These are phyloP conservation scores for Leptarthrus brevirostris DNA, from an alignment of 2,888 invertebrate genomes.

Conservation along the genomic window DNA sequence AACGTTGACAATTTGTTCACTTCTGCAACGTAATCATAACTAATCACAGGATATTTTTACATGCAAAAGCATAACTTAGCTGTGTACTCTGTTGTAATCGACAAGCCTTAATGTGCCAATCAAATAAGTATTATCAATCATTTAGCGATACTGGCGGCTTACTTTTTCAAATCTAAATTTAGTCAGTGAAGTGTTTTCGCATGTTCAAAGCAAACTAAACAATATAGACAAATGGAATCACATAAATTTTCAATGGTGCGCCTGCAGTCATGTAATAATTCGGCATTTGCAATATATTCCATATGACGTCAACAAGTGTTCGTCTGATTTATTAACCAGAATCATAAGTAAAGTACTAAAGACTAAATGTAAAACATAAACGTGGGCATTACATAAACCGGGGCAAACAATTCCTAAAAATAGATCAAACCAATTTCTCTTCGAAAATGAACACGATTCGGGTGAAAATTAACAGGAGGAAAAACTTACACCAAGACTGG, in stretches of 20 bases:
- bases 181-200: slow-evolving; percentile 12
- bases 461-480: background rate
- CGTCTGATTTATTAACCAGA: slow-evolving; percentile 33
- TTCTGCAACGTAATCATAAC: no score
- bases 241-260: slow-evolving; percentile 12
- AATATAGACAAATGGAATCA: background rate
- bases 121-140: slow-evolving; percentile 1
- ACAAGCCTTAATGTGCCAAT: slow-evolving; percentile 22
- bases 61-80: no score
- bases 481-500: slow-evolving; percentile 69
- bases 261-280: background rate
- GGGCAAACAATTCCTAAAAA: slow-evolving; percentile 51
- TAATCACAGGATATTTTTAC: no score
- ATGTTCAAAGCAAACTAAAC: background rate
- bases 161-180: slow-evolving; percentile 19
- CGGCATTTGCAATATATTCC: slow-evolving; percentile 8
- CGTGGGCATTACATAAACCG: slow-evolving; percentile 50
- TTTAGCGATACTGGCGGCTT: background rate
- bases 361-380: slow-evolving; percentile 20
- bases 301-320: slow-evolving; percentile 47
- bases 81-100: no score
- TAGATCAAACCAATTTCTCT: slow-evolving; percentile 45
- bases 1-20: no score
- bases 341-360: slow-evolving; percentile 16
- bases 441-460: slow-evolving; percentile 2